These are phyloP conservation scores for Lycocerus yunnanus DNA, from an alignment of 2,888 invertebrate genomes.

Conservation along the genomic window DNA sequence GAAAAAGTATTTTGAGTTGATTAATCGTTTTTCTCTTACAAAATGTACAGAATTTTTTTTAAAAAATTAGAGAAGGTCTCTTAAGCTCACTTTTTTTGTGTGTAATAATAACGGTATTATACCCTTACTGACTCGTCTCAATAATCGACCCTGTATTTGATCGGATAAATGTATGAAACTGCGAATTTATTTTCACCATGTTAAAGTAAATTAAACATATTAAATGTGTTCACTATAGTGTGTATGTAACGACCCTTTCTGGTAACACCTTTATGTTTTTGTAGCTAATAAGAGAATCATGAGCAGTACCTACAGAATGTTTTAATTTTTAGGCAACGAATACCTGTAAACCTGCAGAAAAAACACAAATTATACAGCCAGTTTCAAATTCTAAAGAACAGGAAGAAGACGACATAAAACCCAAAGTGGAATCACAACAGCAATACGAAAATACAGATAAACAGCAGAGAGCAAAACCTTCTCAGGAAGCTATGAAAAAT, in stretches of 20 bases:
- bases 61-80: no score
- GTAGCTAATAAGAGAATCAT: background rate
- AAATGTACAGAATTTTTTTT: no score
- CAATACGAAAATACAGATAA: conserved; percentile 16
- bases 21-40: no score
- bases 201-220: background rate
- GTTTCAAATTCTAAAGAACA: conserved; percentile 7
- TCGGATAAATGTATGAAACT: no score
- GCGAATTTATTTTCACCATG: no score
- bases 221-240: background rate
- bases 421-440: background rate
- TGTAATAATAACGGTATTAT: no score
- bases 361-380: conserved; percentile 10
- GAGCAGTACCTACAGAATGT: background rate
- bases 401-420: conserved; percentile 17
- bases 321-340: conserved; percentile 15
- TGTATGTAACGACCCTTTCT: background rate
- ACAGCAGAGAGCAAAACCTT: conserved; percentile 9
- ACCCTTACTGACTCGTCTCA: no score
- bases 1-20: no score
- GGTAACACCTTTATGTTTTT: background rate
- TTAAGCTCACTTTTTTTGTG: no score
- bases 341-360: conserved; percentile 12
- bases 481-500: conserved; percentile 8
- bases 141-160: no score